Evolutionary conservation across 2,797 vertebrate species (phyloP), one percentile per base, ranked within the genome.

Genomic region (Lithobates sylvaticus): DNA sequence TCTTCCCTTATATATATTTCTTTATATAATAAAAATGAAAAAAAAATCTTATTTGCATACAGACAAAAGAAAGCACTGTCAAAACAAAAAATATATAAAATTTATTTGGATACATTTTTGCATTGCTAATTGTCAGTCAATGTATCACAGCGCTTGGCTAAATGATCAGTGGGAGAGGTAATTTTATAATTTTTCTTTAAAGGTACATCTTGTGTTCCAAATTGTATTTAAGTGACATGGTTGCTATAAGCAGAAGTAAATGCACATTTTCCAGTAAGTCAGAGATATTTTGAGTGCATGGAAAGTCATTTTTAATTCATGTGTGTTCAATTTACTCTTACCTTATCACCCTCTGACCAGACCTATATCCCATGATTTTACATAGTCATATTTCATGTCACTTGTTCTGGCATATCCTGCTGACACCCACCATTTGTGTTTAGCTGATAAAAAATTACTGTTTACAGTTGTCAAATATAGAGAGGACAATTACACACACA

Each of bases 321-420:
- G 18, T 71, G 36, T 69, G 26, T 69, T 34, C 21, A 39, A n/a
- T 71, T 71, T 71, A 21, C 69, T 71, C 16, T 71, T 71, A 71
- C 34, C 69, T 71, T 71, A 65, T 71, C 27, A 71, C 27, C 21
- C 64, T 12, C n/a, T 65, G 64, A 65, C 23, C 64, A 65, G 64
- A 65, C 64, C 27, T 65, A 10, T 27, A 65, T 65, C 64, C n/a
- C 64, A 65, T 65, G 64, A n/a, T 27, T 65, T 65, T 26, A 10
- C 64, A 65, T 2, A 65, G 61, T 65, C 61, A 1, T 65, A 65
- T 65, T 65, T 65, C n/a, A 65, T 65, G 64, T 65, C 64, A 65
- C 26, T 65, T 27, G 10, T 65, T 65, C 50, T 65, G 64, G 39
- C 39, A 39, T 65, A 65, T 65, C 18, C 69, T 36, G 69, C 69